Evolutionary conservation across 2,888 invertebrate genomes (phyloP).

Genomic region (Leucophenga montana): DNA sequence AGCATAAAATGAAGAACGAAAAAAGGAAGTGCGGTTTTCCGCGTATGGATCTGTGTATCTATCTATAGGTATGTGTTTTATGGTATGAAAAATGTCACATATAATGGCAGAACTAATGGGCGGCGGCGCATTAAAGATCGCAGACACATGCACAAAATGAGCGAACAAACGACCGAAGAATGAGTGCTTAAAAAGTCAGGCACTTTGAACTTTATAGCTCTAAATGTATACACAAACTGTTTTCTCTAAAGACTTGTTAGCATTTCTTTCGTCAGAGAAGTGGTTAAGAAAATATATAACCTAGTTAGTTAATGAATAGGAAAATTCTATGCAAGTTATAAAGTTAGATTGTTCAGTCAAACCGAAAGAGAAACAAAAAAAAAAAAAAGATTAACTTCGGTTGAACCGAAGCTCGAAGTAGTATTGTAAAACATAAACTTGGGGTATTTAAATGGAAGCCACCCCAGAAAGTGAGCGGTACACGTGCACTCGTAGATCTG

Average conservation of each 20-base stretch:
- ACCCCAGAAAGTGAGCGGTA: too few species aligned
- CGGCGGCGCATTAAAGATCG: background rate
- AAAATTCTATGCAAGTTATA: slow-evolving; percentile 46
- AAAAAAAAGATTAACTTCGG: too few species aligned
- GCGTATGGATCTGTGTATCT: too few species aligned
- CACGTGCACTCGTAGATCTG: too few species aligned
- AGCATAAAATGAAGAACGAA: background rate
- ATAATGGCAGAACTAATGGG: slow-evolving; percentile 1
- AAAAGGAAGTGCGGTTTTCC: slow-evolving; percentile 8
- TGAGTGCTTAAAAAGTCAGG: slow-evolving; percentile 37
- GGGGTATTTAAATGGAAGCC: too few species aligned
- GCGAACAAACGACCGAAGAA: too few species aligned
- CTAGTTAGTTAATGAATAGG: slow-evolving; percentile 55
- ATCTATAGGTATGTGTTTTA: too few species aligned
- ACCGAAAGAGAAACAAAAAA: too few species aligned
- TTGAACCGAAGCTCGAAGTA: too few species aligned
- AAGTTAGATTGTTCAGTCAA: too few species aligned
- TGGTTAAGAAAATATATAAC: slow-evolving; percentile 32
- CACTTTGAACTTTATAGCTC: slow-evolving; percentile 57
- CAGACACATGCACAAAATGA: background rate
- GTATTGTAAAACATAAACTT: too few species aligned
- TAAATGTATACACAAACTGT: slow-evolving; percentile 23
- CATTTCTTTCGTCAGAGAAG: background rate
- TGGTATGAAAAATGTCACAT: slow-evolving; percentile 30
- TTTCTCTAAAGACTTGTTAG: too few species aligned